Conservation (phyloP, 92 coral and sea anemone genomes). For the Heliopora coerulea region DNA sequence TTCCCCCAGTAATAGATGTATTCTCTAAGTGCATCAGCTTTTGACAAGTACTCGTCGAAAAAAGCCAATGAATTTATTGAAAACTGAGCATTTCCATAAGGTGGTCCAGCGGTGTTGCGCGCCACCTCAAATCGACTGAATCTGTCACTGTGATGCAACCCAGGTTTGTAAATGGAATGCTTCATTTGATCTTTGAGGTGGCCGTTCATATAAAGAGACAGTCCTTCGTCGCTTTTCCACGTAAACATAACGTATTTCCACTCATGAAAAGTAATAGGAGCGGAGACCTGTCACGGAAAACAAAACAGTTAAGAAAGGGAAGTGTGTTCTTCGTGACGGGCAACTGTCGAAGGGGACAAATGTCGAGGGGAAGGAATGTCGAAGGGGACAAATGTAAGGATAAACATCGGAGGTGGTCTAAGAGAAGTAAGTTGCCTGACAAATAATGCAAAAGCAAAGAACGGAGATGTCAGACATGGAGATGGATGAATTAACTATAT, state of each 20-base stretch:
- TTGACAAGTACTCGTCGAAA: slow-evolving; percentile 72
- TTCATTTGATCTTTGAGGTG: slow-evolving; percentile 68
- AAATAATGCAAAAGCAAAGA: too few relatives aligned
- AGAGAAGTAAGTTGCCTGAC: too few relatives aligned
- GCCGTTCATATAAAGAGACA: slow-evolving; percentile 81
- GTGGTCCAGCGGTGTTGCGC: slow-evolving; percentile 87
- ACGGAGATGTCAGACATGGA: too few relatives aligned
- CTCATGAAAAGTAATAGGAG: slow-evolving; percentile 63
- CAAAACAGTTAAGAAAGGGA: too few relatives aligned
- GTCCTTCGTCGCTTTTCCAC: slow-evolving; percentile 82
- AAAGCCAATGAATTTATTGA: slow-evolving; percentile 76
- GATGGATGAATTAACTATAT: too few relatives aligned
- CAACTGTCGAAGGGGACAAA: too few relatives aligned
- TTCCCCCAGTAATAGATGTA: slow-evolving; percentile 89
- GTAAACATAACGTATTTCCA: slow-evolving; percentile 87
- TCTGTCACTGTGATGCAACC: slow-evolving; percentile 72
- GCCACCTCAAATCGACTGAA: slow-evolving; percentile 77
- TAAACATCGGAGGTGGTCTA: too few relatives aligned
- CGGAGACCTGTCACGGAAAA: slow-evolving; percentile 59
- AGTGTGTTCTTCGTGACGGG: too few relatives aligned
- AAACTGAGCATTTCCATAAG: slow-evolving; percentile 94
- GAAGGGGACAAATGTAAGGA: too few relatives aligned
- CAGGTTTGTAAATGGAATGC: slow-evolving; percentile 75
- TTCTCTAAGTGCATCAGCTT: slow-evolving; percentile 75
- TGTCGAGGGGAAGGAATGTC: too few relatives aligned